Conservation (phyloP, 2,888 invertebrate genomes). For the Campoletis raptor region DNA sequence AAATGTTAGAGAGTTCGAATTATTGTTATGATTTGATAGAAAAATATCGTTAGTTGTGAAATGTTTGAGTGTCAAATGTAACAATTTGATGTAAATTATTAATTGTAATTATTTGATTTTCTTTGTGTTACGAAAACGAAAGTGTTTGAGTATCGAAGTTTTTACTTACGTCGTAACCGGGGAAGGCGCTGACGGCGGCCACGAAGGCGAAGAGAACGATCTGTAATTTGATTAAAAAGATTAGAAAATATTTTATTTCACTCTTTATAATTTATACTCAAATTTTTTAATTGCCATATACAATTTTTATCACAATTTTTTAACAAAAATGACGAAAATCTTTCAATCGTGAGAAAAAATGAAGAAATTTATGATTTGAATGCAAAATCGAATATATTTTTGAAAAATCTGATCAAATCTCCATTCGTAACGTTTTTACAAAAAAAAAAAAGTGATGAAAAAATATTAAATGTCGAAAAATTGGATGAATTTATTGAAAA, state of each 20-base stretch:
- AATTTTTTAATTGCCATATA: not conserved
- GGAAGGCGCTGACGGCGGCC: slow-evolving; percentile 80
- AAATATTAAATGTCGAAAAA: not conserved
- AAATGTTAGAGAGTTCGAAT: not conserved
- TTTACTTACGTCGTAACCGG: slow-evolving; percentile 77
- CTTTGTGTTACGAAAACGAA: not conserved
- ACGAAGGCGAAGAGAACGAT: slow-evolving; percentile 82
- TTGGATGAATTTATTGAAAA: not conserved
- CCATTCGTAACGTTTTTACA: not conserved
- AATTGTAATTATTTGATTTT: not conserved
- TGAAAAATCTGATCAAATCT: not conserved
- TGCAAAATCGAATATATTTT: not conserved
- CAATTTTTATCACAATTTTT: not conserved
- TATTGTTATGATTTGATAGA: not conserved
- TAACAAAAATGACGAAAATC: not conserved
- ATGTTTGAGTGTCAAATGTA: slow-evolving; percentile 44
- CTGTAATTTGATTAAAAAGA: slow-evolving; percentile 70
- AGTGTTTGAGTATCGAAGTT: not conserved
- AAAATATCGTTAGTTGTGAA: slow-evolving; percentile 46
- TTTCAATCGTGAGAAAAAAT: not conserved
- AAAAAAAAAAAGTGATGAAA: not conserved
- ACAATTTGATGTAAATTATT: slow-evolving; percentile 59
- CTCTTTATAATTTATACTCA: not conserved
- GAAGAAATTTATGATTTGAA: not conserved
- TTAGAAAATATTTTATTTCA: not conserved